Evolutionary conservation across 2,797 vertebrate genomes (phyloP).

Genomic region (Sebastes kiyomatsui): DNA sequence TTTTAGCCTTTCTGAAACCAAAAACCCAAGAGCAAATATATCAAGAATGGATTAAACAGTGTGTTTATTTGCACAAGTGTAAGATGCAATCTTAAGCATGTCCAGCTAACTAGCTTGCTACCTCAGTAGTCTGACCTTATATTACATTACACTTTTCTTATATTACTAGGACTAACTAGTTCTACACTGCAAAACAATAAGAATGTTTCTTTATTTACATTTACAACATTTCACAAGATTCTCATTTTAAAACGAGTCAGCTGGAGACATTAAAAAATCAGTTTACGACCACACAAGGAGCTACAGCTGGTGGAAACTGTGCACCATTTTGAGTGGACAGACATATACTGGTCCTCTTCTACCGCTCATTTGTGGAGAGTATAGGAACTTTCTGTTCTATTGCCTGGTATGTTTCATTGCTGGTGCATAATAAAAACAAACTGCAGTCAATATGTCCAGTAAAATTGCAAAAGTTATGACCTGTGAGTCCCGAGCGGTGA

Average conservation of each 20-base stretch:
- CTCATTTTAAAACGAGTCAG: neutral
- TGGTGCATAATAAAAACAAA: too few species aligned
- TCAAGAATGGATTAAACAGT: neutral
- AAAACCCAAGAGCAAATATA: neutral
- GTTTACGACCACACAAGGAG: neutral
- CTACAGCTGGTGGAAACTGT: too few species aligned
- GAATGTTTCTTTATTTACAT: neutral
- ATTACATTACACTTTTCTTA: neutral
- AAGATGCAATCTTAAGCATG: neutral
- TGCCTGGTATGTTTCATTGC: too few species aligned
- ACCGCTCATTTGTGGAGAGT: too few species aligned
- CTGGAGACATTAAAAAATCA: neutral
- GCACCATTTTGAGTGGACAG: too few species aligned
- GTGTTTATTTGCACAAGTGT: neutral
- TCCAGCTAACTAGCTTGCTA: accelerated
- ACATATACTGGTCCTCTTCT: too few species aligned
- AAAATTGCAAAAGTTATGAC: too few species aligned
- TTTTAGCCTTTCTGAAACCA: neutral
- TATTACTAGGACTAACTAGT: neutral
- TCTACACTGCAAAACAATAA: neutral
- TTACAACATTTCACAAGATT: neutral
- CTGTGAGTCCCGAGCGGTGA: too few species aligned
- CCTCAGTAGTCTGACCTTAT: neutral
- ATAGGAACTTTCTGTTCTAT: too few species aligned
- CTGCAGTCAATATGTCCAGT: too few species aligned